Evolutionary conservation across 2,797 vertebrate genomes (phyloP).

Genomic region (Craterocephalus amniculus): DNA sequence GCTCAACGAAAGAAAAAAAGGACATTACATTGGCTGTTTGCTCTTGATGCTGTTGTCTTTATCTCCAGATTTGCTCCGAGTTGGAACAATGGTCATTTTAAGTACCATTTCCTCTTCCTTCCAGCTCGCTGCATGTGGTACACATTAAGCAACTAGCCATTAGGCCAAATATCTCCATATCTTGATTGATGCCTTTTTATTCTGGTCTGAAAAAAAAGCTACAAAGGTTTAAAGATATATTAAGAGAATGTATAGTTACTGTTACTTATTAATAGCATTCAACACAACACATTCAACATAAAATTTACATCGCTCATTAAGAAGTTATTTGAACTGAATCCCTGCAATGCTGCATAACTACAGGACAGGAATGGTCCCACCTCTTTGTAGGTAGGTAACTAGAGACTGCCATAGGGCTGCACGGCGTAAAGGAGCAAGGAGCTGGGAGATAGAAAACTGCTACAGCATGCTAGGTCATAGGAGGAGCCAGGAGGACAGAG

Average conservation of each 20-base stretch:
- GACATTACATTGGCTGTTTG: conserved; percentile 85
- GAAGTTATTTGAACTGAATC: not conserved
- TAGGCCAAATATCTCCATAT: conserved; percentile 69
- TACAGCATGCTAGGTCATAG: conserved; percentile 57
- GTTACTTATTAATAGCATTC: not conserved
- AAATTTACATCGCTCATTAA: not conserved
- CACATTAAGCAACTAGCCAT: conserved; percentile 78
- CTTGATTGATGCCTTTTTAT: conserved; percentile 54
- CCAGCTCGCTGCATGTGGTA: conserved; percentile 76
- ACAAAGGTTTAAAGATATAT: not conserved
- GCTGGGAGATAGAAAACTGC: conserved; percentile 42
- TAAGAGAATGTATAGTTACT: not conserved
- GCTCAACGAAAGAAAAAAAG: conserved; percentile 69
- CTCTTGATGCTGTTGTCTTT: conserved; percentile 88
- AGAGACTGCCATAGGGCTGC: conserved; percentile 21
- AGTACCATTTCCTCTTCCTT: conserved; percentile 78
- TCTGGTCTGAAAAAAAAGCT: conserved; percentile 14
- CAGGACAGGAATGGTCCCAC: conserved; percentile 22
- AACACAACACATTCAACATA: not conserved
- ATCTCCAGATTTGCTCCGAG: conserved; percentile 88
- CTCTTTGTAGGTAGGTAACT: conserved; percentile 37
- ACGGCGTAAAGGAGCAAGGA: conserved; percentile 30
- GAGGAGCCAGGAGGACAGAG: conserved; percentile 75
- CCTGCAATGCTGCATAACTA: not conserved
- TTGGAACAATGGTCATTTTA: conserved; percentile 83